Conservation (phyloP, 2,888 invertebrate genomes). For the Drosophila falleni region DNA sequence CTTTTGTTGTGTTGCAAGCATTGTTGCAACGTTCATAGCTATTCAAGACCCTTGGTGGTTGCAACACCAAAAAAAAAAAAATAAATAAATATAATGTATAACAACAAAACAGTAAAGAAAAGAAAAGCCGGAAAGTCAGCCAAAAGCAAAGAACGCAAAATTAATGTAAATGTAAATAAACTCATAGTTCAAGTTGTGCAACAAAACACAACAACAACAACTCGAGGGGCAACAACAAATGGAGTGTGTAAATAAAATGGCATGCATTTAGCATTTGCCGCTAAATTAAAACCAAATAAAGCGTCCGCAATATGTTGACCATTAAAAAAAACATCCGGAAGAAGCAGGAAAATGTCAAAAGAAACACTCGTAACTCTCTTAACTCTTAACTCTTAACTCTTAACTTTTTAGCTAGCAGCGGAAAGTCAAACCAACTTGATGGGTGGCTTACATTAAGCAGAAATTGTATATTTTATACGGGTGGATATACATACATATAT, state of each 20-base stretch:
- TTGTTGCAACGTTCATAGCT: slow-evolving; percentile 40
- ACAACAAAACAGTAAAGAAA: slow-evolving; percentile 12
- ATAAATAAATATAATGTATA: not conserved
- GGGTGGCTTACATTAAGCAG: slow-evolving; percentile 36
- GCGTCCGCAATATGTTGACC: slow-evolving; percentile 48
- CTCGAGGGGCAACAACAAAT: slow-evolving; percentile 41
- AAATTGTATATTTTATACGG: not conserved
- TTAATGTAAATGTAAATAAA: slow-evolving; percentile 67
- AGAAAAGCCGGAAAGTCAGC: slow-evolving; percentile 37
- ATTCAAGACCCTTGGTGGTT: slow-evolving; percentile 58
- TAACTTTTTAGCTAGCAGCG: not conserved
- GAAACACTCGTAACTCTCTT: not conserved
- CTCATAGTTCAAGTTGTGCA: slow-evolving; percentile 61
- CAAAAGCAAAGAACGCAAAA: slow-evolving; percentile 21
- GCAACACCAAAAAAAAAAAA: slow-evolving; percentile 29
- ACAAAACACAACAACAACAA: slow-evolving; percentile 19
- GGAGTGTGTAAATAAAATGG: slow-evolving; percentile 63
- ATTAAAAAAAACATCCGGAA: slow-evolving; percentile 41
- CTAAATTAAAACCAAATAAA: slow-evolving; percentile 67
- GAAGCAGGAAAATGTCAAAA: slow-evolving; percentile 5
- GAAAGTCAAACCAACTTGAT: slow-evolving; percentile 25
- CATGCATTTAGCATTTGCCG: slow-evolving; percentile 59
- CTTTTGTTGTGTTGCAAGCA: slow-evolving; percentile 30
- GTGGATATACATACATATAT: no score
- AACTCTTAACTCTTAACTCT: no score